Conservation (phyloP, 92 coral and sea anemone genomes). For the Plumapathes pennacea region DNA sequence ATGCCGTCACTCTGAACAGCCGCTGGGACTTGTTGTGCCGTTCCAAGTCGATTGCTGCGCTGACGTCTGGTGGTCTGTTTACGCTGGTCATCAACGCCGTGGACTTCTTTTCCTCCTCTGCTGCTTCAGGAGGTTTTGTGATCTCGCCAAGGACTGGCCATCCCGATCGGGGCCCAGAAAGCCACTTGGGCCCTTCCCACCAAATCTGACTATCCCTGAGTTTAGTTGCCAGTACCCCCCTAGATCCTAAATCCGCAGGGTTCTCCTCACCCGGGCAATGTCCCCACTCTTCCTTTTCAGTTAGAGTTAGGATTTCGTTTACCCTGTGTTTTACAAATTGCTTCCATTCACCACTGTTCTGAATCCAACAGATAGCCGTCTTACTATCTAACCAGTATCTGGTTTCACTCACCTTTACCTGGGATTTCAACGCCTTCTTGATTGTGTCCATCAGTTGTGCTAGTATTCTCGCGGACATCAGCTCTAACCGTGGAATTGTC, state of each 20-base stretch:
- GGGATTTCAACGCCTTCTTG: background rate
- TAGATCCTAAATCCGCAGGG: slow-evolving; percentile 48
- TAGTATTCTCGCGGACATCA: slow-evolving; percentile 12
- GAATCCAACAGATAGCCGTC: slow-evolving; percentile 60
- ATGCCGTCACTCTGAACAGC: slow-evolving; percentile 37
- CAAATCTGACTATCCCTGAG: slow-evolving; percentile 9
- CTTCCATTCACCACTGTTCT: slow-evolving; percentile 60
- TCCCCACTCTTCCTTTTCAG: slow-evolving; percentile 34
- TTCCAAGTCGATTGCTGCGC: no score
- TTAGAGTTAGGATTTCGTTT: slow-evolving; percentile 44
- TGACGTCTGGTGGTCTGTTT: background rate
- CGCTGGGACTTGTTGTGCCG: slow-evolving; percentile 16
- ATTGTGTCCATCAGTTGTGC: slow-evolving; percentile 1
- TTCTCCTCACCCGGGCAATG: slow-evolving; percentile 55
- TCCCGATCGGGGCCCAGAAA: slow-evolving; percentile 5
- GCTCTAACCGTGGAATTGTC: slow-evolving; percentile 57
- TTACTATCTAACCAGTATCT: slow-evolving; percentile 54
- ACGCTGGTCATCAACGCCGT: background rate
- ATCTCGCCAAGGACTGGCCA: slow-evolving; percentile 13
- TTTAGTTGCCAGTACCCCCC: slow-evolving; percentile 25
- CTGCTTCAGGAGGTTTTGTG: slow-evolving; percentile 17
- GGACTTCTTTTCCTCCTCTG: slow-evolving; percentile 24
- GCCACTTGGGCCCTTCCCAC: slow-evolving; percentile 24
- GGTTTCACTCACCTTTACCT: background rate
- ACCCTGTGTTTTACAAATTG: slow-evolving; percentile 59